A percentile compares a stretch with the other conserved stretches of the same genome.
phyloP scores from a whole-genome alignment of 2,113 vertebrate species.

The Grus americana region DNA sequence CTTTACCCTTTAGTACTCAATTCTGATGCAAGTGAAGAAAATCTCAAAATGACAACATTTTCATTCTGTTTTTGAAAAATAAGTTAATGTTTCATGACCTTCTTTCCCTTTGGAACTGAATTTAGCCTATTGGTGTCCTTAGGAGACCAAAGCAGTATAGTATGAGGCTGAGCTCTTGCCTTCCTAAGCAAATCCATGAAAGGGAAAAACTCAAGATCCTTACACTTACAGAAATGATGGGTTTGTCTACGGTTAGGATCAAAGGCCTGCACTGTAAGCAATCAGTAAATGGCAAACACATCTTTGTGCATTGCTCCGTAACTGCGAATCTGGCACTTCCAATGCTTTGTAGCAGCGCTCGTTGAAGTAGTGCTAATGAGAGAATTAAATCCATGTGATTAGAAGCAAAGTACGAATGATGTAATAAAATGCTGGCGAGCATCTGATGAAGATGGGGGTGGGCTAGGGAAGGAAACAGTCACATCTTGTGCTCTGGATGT shows the following conservation, averaged over 20 bases:
- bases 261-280: neutral
- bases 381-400: conserved; percentile 20
- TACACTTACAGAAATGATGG: neutral
- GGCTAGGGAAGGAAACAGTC: neutral
- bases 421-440: neutral
- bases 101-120: neutral
- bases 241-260: neutral
- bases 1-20: neutral
- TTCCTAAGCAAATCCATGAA: neutral
- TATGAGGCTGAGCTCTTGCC: neutral
- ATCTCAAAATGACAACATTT: neutral
- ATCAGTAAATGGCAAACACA: neutral
- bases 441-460: neutral
- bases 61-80: neutral
- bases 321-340: neutral
- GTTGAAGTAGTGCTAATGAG: neutral
- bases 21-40: neutral
- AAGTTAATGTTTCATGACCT: neutral
- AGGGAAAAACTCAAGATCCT: neutral
- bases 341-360: neutral
- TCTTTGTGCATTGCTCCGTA: neutral
- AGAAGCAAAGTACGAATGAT: neutral
- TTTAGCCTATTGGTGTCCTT: fast-evolving
- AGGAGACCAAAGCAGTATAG: neutral
- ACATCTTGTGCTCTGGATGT: neutral